phyloP scores from a whole-genome alignment of 2,888 invertebrate genomes.

The Nomada lathburiana region DNA sequence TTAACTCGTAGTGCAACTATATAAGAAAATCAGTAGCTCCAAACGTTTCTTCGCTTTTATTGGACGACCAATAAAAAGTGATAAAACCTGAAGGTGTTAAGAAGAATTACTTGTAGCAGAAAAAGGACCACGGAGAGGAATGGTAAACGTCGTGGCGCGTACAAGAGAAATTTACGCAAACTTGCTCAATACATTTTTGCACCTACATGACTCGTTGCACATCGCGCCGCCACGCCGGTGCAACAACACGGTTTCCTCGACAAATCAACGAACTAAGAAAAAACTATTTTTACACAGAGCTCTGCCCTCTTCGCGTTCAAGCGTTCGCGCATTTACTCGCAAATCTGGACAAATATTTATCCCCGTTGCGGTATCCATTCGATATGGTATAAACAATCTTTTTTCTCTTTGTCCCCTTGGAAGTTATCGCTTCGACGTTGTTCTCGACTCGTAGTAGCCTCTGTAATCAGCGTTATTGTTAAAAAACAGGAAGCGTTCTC shows the following conservation, averaged over 20 bases:
- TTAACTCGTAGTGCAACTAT: no score
- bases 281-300: slow-evolving; percentile 41
- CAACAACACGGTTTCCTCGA: background rate
- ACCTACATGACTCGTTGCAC: slow-evolving; percentile 24
- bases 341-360: slow-evolving; percentile 42
- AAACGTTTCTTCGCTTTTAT: no score
- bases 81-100: background rate
- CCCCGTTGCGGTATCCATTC: background rate
- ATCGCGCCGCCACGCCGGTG: background rate
- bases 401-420: no score
- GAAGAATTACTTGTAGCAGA: background rate
- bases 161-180: slow-evolving; percentile 45
- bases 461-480: no score
- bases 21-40: no score
- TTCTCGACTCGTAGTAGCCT: no score
- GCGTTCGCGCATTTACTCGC: slow-evolving; percentile 1
- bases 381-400: slow-evolving; percentile 2
- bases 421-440: no score
- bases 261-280: slow-evolving; percentile 33
- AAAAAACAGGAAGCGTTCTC: background rate
- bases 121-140: background rate
- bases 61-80: background rate
- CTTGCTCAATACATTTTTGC: slow-evolving; percentile 38
- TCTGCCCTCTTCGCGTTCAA: background rate
- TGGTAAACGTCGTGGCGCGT: background rate